A percentile compares a stretch with the other conserved stretches of the same genome.
phyloP scores from a whole-genome alignment of 2,113 vertebrate genomes.

The rat (Rattus norvegicus) region DNA sequence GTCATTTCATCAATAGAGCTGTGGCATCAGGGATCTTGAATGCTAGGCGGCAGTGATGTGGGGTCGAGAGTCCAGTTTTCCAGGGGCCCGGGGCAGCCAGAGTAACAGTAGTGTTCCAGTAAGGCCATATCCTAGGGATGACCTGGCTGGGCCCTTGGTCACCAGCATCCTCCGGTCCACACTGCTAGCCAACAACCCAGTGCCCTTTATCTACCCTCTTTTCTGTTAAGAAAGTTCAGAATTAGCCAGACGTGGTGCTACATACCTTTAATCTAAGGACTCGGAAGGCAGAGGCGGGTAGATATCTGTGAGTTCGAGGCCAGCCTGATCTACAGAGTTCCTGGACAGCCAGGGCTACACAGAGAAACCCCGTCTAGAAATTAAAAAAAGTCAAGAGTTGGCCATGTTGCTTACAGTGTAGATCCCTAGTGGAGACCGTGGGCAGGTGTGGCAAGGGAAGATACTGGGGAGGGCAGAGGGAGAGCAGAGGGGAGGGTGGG shows the following conservation, averaged over 20 bases:
- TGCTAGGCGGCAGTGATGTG: too few relatives aligned
- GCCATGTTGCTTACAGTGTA: not conserved
- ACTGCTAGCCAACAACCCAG: not conserved
- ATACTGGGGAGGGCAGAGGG: not conserved
- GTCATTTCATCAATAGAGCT: not conserved
- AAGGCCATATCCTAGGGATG: not conserved
- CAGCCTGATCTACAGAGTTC: not conserved
- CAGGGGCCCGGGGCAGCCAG: not conserved
- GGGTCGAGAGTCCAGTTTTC: not conserved
- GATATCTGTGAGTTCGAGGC: not conserved
- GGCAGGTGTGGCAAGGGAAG: not conserved
- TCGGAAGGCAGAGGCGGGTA: not conserved
- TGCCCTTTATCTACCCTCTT: not conserved
- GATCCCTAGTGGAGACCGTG: not conserved
- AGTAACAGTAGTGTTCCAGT: not conserved
- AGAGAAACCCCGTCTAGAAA: not conserved
- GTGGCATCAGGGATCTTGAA: not conserved
- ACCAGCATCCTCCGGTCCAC: not conserved
- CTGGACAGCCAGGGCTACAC: not conserved
- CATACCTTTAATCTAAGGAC: not conserved
- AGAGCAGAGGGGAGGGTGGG: not conserved
- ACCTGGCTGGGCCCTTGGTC: not conserved
- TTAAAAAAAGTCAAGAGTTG: not conserved
- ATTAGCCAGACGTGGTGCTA: not conserved
- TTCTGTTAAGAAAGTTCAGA: not conserved